Base-by-base conservation (phyloP, 2,888 invertebrate genomes). In the Athalia circularis region DNA sequence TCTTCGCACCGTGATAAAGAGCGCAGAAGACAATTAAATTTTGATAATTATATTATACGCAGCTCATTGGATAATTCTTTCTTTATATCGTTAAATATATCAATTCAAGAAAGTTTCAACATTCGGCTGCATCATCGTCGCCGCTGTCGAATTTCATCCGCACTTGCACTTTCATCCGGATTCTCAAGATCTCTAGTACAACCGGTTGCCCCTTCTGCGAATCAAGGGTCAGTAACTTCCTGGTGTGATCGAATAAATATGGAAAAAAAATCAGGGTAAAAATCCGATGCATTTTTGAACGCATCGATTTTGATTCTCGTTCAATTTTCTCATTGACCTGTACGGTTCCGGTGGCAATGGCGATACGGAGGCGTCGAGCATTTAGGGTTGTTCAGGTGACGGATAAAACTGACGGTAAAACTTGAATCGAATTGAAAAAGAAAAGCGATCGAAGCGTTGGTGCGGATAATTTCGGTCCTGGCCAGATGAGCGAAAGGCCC, bases 381-480 rank as follows among this genome's bases (percentile, higher is more conserved):
- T 54, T 54, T 54, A n/a, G 8, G 8, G 8, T 3, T 54, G 54
- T n/a, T 11, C n/a, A n/a, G 54, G n/a, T 54, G 54, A 54, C 4
- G 54, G 47, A 6, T 3, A 3, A 72, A 45, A 7, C 45, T 45
- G 45, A 72, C 57, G 43, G 47, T 57, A 47, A 59, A 57, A 57
- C 70, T 13, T 59, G 45, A 57, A 72, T 72, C 50, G 72, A 47
- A 59, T 59, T 47, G 72, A 72, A 59, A 54, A 72, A 47, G 57
- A 72, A 59, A 57, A 59, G 45, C 57, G 72, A 57, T 59, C 47
- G 47, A 72, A 57, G 59, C 57, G 59, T 72, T 57, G 72, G 47
- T 47, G 72, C 57, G 59, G 4, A 59, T 72, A 59, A 72, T 72
- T 72, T 57, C 72, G 72, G 59, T 72, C 57, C 59, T 72, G 68